Percentiles rank a stretch among this genome's conserved stretches.
Evolutionary conservation across 2,888 invertebrate genomes (phyloP).

Genomic region (Galerucella pusilla): DNA sequence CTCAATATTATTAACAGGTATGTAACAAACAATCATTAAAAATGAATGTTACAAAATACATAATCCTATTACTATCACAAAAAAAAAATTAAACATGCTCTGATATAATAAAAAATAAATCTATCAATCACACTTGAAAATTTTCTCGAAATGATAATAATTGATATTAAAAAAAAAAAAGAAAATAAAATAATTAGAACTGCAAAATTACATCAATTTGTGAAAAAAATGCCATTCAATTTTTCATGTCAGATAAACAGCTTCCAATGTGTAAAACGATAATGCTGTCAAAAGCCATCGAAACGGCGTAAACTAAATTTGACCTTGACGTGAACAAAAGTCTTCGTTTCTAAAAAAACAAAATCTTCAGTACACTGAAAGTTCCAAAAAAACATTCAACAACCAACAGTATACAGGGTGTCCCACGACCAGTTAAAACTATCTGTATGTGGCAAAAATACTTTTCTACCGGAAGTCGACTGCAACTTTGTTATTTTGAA

Average conservation of each 20-base stretch:
- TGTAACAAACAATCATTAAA: conserved; percentile 54
- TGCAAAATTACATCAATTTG: conserved; percentile 35
- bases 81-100: conserved; percentile 47
- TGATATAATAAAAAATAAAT: conserved; percentile 49
- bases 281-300: conserved; percentile 3
- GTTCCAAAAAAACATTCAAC: conserved; percentile 8
- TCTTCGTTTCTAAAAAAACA: conserved; percentile 9
- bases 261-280: conserved; percentile 15
- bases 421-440: too few species aligned
- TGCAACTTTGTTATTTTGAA: too few species aligned
- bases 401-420: neutral
- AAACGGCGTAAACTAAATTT: conserved; percentile 18
- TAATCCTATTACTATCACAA: conserved; percentile 61
- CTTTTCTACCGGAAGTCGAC: too few species aligned
- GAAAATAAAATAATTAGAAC: conserved; percentile 33
- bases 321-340: conserved; percentile 19
- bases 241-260: conserved; percentile 28
- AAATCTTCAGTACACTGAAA: conserved; percentile 25
- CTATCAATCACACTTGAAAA: conserved; percentile 52
- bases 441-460: too few species aligned
- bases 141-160: conserved; percentile 35
- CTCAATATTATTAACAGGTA: conserved; percentile 60
- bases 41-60: conserved; percentile 55
- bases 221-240: conserved; percentile 37
- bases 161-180: conserved; percentile 26